Conservation (phyloP, 1,140 invertebrate genomes). For the Procambarus clarkii region DNA sequence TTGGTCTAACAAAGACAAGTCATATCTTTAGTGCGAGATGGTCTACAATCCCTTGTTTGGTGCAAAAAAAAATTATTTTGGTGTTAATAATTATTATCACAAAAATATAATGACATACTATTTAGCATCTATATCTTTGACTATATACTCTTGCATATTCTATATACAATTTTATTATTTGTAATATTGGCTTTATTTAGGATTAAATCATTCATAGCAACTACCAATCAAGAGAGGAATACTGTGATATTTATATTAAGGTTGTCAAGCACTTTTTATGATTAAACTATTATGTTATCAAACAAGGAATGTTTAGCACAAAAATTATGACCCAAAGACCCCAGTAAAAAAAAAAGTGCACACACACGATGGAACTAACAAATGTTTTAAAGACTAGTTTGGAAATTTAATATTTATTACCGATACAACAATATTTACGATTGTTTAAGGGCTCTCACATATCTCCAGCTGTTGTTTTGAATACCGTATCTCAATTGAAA, state of each 20-base stretch:
- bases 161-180: background rate
- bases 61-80: background rate
- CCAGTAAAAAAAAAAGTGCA: background rate
- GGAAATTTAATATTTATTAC: background rate
- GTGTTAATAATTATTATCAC: background rate
- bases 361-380: background rate
- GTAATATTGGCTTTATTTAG: background rate
- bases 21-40: background rate
- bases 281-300: background rate
- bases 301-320: background rate
- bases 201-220: background rate
- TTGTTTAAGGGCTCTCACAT: background rate
- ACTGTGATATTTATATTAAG: background rate
- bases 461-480: background rate
- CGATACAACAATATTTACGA: background rate
- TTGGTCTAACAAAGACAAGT: background rate
- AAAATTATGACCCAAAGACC: background rate
- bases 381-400: background rate
- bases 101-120: background rate
- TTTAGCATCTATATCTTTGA: background rate
- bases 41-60: background rate
- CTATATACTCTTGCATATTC: background rate
- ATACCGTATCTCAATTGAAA: background rate
- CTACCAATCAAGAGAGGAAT: conserved; percentile 3
- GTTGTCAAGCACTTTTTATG: background rate